Conservation (phyloP, 2,888 invertebrate species). For the Hyposoter dolosus region DNA sequence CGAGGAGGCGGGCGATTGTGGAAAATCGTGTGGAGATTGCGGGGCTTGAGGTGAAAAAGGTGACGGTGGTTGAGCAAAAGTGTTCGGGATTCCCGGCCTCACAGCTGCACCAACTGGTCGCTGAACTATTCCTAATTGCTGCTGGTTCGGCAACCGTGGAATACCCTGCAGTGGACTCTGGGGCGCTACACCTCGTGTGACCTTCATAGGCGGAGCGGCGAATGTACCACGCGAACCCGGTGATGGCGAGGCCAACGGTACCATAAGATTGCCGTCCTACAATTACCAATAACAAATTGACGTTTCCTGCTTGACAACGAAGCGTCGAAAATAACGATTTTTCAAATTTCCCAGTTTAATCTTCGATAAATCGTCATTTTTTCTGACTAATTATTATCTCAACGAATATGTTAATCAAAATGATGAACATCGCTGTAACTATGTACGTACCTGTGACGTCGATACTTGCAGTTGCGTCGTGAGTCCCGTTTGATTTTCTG, state of each 20-base stretch:
- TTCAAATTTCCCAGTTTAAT: background rate
- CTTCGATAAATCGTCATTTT: too few species aligned
- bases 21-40: conserved; percentile 85
- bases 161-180: conserved; percentile 81
- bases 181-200: conserved; percentile 81
- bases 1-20: conserved; percentile 82
- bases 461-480: conserved; percentile 85
- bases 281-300: background rate
- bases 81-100: conserved; percentile 79
- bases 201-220: conserved; percentile 83
- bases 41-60: conserved; percentile 85
- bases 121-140: conserved; percentile 75
- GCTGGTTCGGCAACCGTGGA: conserved; percentile 80
- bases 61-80: conserved; percentile 84
- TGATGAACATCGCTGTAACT: background rate
- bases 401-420: background rate
- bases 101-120: conserved; percentile 78
- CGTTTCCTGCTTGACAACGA: background rate
- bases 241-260: conserved; percentile 79
- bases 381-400: background rate
- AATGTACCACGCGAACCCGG: conserved; percentile 79
- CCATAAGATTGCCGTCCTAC: conserved; percentile 81
- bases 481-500: conserved; percentile 79
- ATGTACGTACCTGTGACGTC: conserved; percentile 83
- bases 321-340: background rate